These are phyloP conservation scores for Stichopus horrens DNA, from an alignment of 53 echinoderm and acorn worm species.

Conservation along the genomic window DNA sequence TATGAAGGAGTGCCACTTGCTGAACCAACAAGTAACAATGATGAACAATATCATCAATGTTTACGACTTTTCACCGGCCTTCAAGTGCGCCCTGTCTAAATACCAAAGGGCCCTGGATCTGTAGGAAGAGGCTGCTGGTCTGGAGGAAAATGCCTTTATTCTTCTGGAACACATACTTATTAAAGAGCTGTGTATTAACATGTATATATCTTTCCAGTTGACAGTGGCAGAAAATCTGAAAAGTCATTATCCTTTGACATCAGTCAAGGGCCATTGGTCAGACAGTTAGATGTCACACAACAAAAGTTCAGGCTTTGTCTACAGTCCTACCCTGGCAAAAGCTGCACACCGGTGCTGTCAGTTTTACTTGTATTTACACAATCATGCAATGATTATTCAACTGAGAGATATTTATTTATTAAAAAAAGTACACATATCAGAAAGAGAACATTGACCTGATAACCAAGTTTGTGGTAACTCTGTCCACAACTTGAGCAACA, in stretches of 20 bases:
- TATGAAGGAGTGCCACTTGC: neutral
- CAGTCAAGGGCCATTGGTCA: neutral
- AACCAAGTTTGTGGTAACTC: neutral
- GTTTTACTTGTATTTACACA: neutral
- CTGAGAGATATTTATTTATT: neutral
- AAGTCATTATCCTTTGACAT: neutral
- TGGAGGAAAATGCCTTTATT: neutral
- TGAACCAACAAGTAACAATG: neutral
- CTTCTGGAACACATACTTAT: neutral
- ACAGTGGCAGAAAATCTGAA: too few relatives aligned
- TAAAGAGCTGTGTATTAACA: neutral
- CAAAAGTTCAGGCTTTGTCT: neutral
- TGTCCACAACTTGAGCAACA: conserved; percentile 7
- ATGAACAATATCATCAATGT: too few relatives aligned
- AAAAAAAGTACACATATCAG: neutral
- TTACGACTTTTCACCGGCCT: neutral
- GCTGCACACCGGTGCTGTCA: neutral
- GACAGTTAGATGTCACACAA: neutral
- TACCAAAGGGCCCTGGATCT: neutral
- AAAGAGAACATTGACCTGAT: conserved; percentile 25
- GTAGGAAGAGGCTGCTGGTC: neutral
- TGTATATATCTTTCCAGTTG: neutral
- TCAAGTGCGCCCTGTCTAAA: neutral
- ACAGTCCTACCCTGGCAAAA: neutral
- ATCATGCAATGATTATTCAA: too few relatives aligned